These are phyloP conservation scores for Actinostola sp. DNA, from an alignment of 92 coral and sea anemone species.

Conservation along the genomic window DNA sequence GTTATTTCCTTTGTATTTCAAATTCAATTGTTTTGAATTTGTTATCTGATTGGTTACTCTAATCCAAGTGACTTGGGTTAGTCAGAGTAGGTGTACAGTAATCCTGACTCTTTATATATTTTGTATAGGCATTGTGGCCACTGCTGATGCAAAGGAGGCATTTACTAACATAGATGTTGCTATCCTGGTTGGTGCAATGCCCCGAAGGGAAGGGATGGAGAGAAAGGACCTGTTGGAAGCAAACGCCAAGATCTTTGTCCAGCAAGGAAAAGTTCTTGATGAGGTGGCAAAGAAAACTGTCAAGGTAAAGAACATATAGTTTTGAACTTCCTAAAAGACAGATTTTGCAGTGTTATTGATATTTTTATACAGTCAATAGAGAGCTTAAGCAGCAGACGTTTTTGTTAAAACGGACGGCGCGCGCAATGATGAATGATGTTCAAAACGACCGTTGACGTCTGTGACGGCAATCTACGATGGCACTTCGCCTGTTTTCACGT, in stretches of 20 bases:
- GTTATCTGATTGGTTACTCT: too few relatives aligned
- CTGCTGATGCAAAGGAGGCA: slow-evolving; percentile 79
- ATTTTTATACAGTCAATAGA: too few relatives aligned
- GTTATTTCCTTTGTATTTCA: too few relatives aligned
- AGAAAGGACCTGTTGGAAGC: slow-evolving; percentile 85
- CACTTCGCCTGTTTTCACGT: too few relatives aligned
- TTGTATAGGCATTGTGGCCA: slow-evolving; percentile 68
- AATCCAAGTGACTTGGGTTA: too few relatives aligned
- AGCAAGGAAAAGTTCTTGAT: slow-evolving; percentile 87
- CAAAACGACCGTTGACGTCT: too few relatives aligned
- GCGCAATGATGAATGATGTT: too few relatives aligned
- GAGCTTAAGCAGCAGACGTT: too few relatives aligned
- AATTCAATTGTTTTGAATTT: too few relatives aligned
- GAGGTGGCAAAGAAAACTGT: slow-evolving; percentile 86
- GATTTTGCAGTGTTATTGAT: too few relatives aligned
- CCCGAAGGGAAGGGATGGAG: slow-evolving; percentile 94
- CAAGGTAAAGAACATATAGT: slow-evolving; percentile 57
- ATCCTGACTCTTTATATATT: not conserved
- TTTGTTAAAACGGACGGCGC: too few relatives aligned
- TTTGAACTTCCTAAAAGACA: not conserved
- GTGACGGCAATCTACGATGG: too few relatives aligned
- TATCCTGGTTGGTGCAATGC: slow-evolving; percentile 97
- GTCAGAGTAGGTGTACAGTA: slow-evolving; percentile 2
- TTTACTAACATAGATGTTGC: slow-evolving; percentile 89
- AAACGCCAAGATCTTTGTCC: slow-evolving; percentile 94